Evolutionary conservation across 2,888 invertebrate species (phyloP).

Genomic region (Netelia inedita): DNA sequence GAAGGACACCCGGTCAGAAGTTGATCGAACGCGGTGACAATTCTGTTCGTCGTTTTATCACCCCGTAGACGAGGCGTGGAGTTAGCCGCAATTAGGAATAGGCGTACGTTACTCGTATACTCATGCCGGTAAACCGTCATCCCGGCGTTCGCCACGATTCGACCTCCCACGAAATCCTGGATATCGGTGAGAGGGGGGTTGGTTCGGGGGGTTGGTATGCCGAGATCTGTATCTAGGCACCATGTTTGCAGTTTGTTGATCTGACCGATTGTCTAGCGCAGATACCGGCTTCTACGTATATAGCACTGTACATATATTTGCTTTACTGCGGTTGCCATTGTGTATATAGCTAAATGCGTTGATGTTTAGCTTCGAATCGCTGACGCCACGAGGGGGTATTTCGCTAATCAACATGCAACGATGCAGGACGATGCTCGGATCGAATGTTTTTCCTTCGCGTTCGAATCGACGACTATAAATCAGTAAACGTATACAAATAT

Average conservation of each 20-base stretch:
- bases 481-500: no score
- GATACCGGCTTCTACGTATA: constrained; percentile 31
- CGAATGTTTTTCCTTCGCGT: no score
- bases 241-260: constrained; percentile 47
- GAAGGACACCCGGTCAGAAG: no score
- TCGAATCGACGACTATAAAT: no score
- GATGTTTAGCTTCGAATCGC: constrained; percentile 6
- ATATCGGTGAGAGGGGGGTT: not conserved
- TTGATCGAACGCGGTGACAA: no score
- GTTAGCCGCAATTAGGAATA: constrained; percentile 70
- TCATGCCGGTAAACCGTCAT: constrained; percentile 16
- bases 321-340: constrained; percentile 21
- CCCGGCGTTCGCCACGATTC: constrained; percentile 6
- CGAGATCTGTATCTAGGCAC: constrained; percentile 39
- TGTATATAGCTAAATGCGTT: constrained; percentile 16
- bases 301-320: constrained; percentile 39
- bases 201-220: not conserved
- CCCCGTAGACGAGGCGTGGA: not conserved
- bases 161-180: constrained; percentile 28
- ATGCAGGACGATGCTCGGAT: no score
- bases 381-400: constrained; percentile 6
- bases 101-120: constrained; percentile 53
- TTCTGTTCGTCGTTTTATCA: no score
- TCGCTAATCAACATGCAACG: no score
- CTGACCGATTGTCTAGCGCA: constrained; percentile 26